Base-by-base conservation (phyloP, 2,113 vertebrate genomes). In the Callaeas wilsoni region DNA sequence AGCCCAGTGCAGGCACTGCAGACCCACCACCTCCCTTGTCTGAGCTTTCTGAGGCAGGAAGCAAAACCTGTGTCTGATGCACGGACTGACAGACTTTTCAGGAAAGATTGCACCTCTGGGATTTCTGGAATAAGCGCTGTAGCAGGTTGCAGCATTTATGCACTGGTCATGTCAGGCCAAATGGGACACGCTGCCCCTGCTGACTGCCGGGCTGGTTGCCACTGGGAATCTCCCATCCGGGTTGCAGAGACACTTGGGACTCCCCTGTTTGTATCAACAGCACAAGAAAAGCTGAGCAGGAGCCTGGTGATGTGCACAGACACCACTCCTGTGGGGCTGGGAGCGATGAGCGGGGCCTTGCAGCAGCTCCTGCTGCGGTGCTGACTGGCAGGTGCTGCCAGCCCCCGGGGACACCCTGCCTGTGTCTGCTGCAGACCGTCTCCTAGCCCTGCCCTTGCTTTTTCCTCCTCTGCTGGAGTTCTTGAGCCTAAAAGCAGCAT, bases 81-180 rank as follows among this genome's bases (percentile, higher is more conserved):
- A 9, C 37, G 33, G 69, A 32, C 81, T 69, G 94, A 91, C 87
- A 71, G 22, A 27, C 77, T 93, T 79, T 56, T 16, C 67, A 65
- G 93, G 81, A 84, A 47, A 33, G 81, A 93, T 8, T 52, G 94
- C 18, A 16, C 94, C 78, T 86, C 74, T 33, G 93, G 89, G 96
- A 77, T 49, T 55, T 52, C 81, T 87, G 91, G 78, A 73, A 60
- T 59, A 49, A 91, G 60, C 0, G 0, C 49, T 57, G 74, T 23
- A 89, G 96, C 93, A 93, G 94, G 93, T 82, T 93, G 80, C 81
- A 65, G 93, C 44, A 5, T 71, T 94, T 59, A 10, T 18, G 75
- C 77, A 7, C 76, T 6, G 89, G 81, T 49, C 53, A 0, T 73
- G 53, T 94, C 91, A 57, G 78, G 95, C 93, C 91, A 94, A 94